These are phyloP conservation scores for Gobio occitaniae DNA, from an alignment of 2,797 vertebrate genomes.

Conservation along the genomic window DNA sequence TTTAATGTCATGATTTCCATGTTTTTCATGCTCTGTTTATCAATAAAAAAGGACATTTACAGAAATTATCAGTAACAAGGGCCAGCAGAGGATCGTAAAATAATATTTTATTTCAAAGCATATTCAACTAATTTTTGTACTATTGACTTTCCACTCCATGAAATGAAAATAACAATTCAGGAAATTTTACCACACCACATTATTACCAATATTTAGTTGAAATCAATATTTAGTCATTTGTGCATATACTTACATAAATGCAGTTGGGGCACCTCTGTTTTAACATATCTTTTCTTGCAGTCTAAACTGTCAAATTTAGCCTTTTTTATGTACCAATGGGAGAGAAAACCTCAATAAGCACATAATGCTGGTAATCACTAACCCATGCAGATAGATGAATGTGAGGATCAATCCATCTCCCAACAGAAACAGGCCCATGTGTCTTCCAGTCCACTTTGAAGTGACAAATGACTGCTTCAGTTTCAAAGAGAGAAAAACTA, in stretches of 20 bases:
- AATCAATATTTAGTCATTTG: background rate
- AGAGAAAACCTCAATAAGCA: conserved; percentile 43
- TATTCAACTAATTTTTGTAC: background rate
- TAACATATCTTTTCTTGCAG: background rate
- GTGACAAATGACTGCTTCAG: conserved; percentile 71
- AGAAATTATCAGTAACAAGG: background rate
- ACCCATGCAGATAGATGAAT: conserved; percentile 36
- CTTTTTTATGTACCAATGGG: conserved; percentile 19
- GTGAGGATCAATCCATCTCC: conserved; percentile 66
- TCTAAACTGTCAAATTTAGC: background rate
- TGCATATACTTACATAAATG: background rate
- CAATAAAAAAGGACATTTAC: background rate
- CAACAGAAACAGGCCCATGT: conserved; percentile 65
- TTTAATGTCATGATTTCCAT: conserved; percentile 31
- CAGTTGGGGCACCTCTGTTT: background rate
- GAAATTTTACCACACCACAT: background rate
- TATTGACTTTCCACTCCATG: background rate
- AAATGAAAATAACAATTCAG: background rate
- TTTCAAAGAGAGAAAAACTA: conserved; percentile 72
- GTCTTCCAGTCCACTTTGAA: conserved; percentile 72
- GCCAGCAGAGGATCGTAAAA: background rate
- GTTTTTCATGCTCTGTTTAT: conserved; percentile 29
- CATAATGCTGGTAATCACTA: conserved; percentile 48
- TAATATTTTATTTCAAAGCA: background rate
- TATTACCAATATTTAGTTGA: background rate